phyloP scores from a whole-genome alignment of 2,888 invertebrate genomes.

The Mallateleia sp. region DNA sequence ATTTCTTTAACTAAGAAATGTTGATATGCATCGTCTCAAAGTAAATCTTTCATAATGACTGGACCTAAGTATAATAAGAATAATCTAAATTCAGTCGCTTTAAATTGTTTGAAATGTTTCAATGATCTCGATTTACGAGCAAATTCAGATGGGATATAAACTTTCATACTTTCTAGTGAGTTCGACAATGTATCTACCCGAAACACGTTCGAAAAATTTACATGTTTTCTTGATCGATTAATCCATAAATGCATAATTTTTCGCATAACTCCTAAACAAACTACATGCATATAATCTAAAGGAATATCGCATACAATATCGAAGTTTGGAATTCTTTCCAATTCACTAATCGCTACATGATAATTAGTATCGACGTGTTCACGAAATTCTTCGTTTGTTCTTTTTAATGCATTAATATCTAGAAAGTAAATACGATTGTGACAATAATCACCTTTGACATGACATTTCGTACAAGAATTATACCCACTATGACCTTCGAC shows the following conservation, averaged over 20 bases:
- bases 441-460: constrained; percentile 57
- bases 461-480: constrained; percentile 76
- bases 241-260: constrained; percentile 40
- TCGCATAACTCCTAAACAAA: constrained; percentile 32
- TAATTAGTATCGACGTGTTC: constrained; percentile 66
- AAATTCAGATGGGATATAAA: constrained; percentile 44
- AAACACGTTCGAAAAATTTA: not conserved
- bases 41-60: constrained; percentile 32
- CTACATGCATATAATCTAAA: constrained; percentile 62
- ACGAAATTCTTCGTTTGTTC: constrained; percentile 39
- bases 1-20: constrained; percentile 51
- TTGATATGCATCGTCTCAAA: constrained; percentile 22
- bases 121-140: constrained; percentile 36
- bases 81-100: constrained; percentile 55
- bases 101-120: constrained; percentile 43
- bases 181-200: not conserved
- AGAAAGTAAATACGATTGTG: constrained; percentile 70
- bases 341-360: constrained; percentile 72
- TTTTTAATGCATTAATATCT: constrained; percentile 12
- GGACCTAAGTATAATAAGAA: constrained; percentile 60
- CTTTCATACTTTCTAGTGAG: not conserved
- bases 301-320: constrained; percentile 75
- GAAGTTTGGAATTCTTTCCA: constrained; percentile 75
- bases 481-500: constrained; percentile 77
- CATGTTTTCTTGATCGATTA: constrained; percentile 21